These are phyloP conservation scores for Leptobrachium ailaonicum DNA, from an alignment of 2,113 vertebrate genomes.

Conservation along the genomic window DNA sequence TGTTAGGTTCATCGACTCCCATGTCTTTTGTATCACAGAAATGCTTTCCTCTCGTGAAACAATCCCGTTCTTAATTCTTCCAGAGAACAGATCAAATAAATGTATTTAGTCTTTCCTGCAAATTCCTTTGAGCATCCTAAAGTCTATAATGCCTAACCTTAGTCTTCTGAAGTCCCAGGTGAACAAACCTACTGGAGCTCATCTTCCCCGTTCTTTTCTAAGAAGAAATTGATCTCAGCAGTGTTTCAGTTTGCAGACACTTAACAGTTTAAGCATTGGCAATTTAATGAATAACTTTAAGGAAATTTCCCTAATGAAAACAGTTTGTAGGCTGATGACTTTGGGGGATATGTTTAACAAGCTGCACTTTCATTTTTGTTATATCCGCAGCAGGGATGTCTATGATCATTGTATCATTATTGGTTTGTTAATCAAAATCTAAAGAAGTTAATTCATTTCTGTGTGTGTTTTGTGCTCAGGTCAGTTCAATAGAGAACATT, in stretches of 20 bases:
- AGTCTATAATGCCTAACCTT: slow-evolving; percentile 46
- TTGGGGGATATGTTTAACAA: slow-evolving; percentile 25
- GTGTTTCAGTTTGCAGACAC: slow-evolving; percentile 24
- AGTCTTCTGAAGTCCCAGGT: slow-evolving; percentile 34
- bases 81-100: slow-evolving; percentile 42
- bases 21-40: slow-evolving; percentile 21
- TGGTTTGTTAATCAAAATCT: slow-evolving; percentile 44
- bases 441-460: background rate
- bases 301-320: slow-evolving; percentile 43
- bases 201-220: slow-evolving; percentile 36
- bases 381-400: background rate
- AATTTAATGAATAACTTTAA: slow-evolving; percentile 42
- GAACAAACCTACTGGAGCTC: slow-evolving; percentile 12
- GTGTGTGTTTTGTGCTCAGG: background rate
- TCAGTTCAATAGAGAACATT: background rate
- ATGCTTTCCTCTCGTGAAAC: slow-evolving; percentile 22
- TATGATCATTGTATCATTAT: slow-evolving; percentile 34
- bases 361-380: background rate
- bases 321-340: slow-evolving; percentile 25
- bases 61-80: slow-evolving; percentile 22
- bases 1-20: background rate
- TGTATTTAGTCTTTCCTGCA: slow-evolving; percentile 22
- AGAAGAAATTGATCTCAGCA: slow-evolving; percentile 40
- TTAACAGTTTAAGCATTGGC: slow-evolving; percentile 41
- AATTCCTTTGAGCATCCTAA: slow-evolving; percentile 15